Conservation (phyloP, 1,140 invertebrate species). For the Tribolium madens region DNA sequence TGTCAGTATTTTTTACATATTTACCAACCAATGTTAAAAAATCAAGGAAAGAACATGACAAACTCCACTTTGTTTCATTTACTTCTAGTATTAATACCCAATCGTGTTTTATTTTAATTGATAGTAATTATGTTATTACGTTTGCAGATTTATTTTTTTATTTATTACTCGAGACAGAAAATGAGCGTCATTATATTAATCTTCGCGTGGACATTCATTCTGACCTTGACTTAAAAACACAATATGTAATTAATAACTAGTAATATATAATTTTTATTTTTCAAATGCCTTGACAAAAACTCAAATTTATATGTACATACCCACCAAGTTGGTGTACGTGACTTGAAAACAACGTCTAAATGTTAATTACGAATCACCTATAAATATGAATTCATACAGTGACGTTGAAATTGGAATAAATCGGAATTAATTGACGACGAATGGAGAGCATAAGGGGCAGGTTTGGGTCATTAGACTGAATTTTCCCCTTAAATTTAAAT, state of each 20-base stretch:
- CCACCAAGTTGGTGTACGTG: background rate
- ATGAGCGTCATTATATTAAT: background rate
- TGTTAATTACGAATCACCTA: background rate
- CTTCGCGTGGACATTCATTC: background rate
- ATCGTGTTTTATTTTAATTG: no score
- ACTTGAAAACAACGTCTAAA: background rate
- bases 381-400: background rate
- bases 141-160: no score
- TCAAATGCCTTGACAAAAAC: background rate
- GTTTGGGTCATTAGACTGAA: background rate
- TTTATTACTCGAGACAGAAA: background rate
- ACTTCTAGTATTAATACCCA: no score
- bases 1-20: background rate
- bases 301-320: background rate
- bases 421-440: background rate
- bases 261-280: background rate
- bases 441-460: background rate
- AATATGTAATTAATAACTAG: no score
- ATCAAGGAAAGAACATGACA: no score
- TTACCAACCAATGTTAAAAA: no score
- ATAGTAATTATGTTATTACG: no score
- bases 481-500: background rate
- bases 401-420: background rate
- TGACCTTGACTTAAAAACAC: background rate
- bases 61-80: no score